A percentile compares a stretch with the other conserved stretches of the same genome.
These are phyloP conservation scores for Lamellibrachia satsuma DNA, from an alignment of 2,888 invertebrate species.

Conservation along the genomic window DNA sequence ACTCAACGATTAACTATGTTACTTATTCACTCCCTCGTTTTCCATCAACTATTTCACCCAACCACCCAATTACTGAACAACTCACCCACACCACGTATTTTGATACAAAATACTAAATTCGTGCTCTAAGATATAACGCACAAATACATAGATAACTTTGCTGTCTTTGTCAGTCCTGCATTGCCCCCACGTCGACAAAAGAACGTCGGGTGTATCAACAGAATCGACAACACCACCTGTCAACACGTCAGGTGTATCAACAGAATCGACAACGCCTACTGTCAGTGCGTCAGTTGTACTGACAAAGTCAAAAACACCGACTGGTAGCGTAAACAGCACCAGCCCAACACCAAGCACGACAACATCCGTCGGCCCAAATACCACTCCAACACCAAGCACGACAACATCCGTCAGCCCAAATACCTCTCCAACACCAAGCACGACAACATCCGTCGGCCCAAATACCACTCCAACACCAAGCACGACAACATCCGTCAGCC, in stretches of 20 bases:
- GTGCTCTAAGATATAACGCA: not conserved
- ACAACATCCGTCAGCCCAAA: too few relatives aligned
- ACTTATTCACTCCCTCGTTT: not conserved
- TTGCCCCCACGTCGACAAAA: not conserved
- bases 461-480: too few relatives aligned
- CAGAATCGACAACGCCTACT: not conserved
- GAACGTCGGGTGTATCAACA: not conserved
- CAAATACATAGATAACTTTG: not conserved
- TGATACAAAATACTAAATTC: not conserved
- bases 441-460: too few relatives aligned
- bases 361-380: too few relatives aligned
- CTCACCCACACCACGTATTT: not conserved
- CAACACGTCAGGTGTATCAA: not conserved
- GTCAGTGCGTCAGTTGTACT: not conserved
- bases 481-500: too few relatives aligned
- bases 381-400: too few relatives aligned
- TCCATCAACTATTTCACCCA: not conserved
- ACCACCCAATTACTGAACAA: not conserved
- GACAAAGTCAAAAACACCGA: not conserved
- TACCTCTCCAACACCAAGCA: too few relatives aligned
- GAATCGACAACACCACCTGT: not conserved
- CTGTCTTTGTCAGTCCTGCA: not conserved
- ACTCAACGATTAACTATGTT: not conserved
- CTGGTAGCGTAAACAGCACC: not conserved
- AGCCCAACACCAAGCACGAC: not conserved